phyloP scores from a whole-genome alignment of 2,113 vertebrate genomes.

The Elachura formosa region DNA sequence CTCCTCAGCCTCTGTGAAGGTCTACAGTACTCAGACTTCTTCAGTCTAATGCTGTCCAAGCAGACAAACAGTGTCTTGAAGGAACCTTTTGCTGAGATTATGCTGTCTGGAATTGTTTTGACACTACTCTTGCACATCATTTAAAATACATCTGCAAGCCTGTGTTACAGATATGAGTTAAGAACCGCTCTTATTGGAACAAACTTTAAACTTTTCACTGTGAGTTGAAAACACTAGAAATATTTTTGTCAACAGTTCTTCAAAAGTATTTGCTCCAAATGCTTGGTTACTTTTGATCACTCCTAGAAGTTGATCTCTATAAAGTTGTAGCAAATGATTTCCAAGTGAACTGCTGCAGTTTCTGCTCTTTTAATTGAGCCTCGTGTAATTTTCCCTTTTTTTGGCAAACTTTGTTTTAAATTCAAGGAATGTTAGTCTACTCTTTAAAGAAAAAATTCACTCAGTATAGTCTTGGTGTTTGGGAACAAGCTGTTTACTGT shows the following conservation, averaged over 20 bases:
- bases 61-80: slow-evolving; percentile 30
- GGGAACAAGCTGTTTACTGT: not conserved
- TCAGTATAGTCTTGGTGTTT: not conserved
- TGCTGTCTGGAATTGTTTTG: not conserved
- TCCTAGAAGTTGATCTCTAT: not conserved
- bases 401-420: not conserved
- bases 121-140: not conserved
- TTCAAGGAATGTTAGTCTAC: not conserved
- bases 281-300: not conserved
- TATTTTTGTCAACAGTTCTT: not conserved
- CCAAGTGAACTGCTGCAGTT: not conserved
- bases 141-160: not conserved
- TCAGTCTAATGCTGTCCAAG: slow-evolving; percentile 29
- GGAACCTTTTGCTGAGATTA: not conserved
- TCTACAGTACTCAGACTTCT: not conserved
- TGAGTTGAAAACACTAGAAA: not conserved
- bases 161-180: not conserved
- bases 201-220: not conserved
- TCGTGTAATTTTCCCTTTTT: not conserved
- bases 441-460: too few species aligned
- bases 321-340: not conserved
- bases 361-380: not conserved
- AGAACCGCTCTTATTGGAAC: not conserved
- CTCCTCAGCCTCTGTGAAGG: slow-evolving; percentile 30
- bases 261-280: not conserved